Evolutionary conservation across 2,888 invertebrate genomes (phyloP), one percentile per base, ranked within the genome.

Genomic region (Aspidiotus rigidus): DNA sequence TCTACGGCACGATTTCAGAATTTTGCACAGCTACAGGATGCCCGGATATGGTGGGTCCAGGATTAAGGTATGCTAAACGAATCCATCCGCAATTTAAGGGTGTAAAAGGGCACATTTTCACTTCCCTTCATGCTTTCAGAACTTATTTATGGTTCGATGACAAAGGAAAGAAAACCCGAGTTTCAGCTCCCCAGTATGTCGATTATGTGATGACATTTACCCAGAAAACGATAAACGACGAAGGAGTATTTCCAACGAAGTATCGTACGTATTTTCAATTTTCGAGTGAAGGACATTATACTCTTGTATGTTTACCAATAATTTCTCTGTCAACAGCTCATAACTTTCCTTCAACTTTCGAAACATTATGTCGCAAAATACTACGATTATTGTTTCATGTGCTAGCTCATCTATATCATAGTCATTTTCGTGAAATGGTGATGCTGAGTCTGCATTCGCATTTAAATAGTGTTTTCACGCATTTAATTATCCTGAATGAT

Each of bases 171-270:
- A 97, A 97, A 83, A 89, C 89, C 74, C 90, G 94, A 80, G 90
- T 96, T 77, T 91, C 96, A 74, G 96, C 97, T 76, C 95, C 96
- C 76, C 96, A 97, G 82, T 98, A 97, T 82, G 91, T 97, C 80
- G 97, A 98, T 83, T 95, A 94, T 83, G 96, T 96, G 78, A 97
- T 97, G 93, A 94, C 96, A 73, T 94, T 90, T 83, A 93, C 93
- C 76, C 95, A 97, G 82, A 93, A 93, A 83, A 94, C 93, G 75
- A 89, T 97, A 82, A 91, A 90, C 80, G 96, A 97, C 81, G 97
- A 97, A 84, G 86, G 87, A 77, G 86, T 95, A 79, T 98, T 97
- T 84, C 97, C 97, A 80, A 97, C 97, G 78, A 97, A 97, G 86
- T 96, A 94, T 81, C 96, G 96, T 91, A 81, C 85, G 85, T 77